Conservation (phyloP, 2,888 invertebrate genomes). For the Ormyrus thymus region DNA sequence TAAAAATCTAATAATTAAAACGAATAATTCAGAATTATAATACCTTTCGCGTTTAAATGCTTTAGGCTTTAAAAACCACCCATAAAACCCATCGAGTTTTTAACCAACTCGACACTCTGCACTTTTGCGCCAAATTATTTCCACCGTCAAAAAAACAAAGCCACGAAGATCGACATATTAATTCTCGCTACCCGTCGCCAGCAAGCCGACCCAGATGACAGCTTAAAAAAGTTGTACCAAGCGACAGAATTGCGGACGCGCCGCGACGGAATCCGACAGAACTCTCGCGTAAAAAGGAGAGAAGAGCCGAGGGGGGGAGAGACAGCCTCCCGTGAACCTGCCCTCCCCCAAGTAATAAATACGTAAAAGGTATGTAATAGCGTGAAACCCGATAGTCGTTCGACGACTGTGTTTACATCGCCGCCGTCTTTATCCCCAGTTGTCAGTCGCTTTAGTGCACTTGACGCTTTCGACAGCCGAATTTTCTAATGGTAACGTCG, state of each 20-base stretch:
- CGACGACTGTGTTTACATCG: slow-evolving; percentile 23
- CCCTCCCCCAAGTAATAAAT: slow-evolving; percentile 60
- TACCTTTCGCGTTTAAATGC: too few species aligned
- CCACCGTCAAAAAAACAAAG: neutral
- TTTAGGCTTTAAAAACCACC: too few species aligned
- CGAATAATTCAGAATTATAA: too few species aligned
- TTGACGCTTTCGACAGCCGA: slow-evolving; percentile 13
- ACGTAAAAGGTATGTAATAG: slow-evolving; percentile 63
- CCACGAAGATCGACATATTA: neutral
- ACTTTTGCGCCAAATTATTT: too few species aligned
- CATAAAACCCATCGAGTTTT: too few species aligned
- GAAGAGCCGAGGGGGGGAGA: neutral
- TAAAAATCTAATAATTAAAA: too few species aligned
- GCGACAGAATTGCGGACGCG: neutral
- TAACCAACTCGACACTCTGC: too few species aligned
- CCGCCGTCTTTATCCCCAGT: slow-evolving; percentile 53
- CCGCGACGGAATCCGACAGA: slow-evolving; percentile 16
- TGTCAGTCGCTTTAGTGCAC: neutral
- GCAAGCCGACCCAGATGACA: too few species aligned
- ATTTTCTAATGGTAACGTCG: too few species aligned
- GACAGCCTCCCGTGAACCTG: neutral
- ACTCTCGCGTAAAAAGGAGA: neutral
- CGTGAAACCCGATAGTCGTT: slow-evolving; percentile 63
- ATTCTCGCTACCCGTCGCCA: too few species aligned
- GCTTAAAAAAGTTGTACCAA: neutral